Conservation (phyloP, 2,113 vertebrate species). For the Ahaetulla prasina region DNA sequence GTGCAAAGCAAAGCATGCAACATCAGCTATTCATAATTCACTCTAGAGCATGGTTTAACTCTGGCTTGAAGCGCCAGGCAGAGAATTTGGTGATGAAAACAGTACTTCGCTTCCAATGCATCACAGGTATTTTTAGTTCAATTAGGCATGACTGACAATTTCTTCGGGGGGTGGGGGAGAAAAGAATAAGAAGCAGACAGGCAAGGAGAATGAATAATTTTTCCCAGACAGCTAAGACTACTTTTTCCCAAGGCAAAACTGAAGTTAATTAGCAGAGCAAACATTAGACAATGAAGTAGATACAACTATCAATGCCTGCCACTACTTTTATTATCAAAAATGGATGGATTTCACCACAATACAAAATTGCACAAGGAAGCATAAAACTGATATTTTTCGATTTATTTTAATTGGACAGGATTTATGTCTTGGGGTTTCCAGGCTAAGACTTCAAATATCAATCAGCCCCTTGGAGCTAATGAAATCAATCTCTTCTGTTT, state of each 20-base stretch:
- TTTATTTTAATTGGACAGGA: slow-evolving; percentile 37
- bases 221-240: slow-evolving; percentile 29
- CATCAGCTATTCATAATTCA: neutral
- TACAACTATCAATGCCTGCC: slow-evolving; percentile 23
- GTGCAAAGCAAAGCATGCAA: neutral
- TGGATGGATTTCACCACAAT: neutral
- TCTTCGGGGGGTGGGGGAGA: slow-evolving; percentile 7
- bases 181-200: slow-evolving; percentile 47
- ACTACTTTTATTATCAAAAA: slow-evolving; percentile 46
- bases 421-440: slow-evolving; percentile 28
- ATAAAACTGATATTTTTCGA: neutral
- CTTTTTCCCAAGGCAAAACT: slow-evolving; percentile 44
- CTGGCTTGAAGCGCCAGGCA: neutral
- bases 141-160: slow-evolving; percentile 60
- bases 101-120: slow-evolving; percentile 24
- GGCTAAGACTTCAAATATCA: slow-evolving; percentile 40
- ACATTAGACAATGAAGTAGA: slow-evolving; percentile 30
- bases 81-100: slow-evolving; percentile 11
- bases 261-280: slow-evolving; percentile 55
- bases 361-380: neutral
- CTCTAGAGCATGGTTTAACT: neutral
- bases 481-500: slow-evolving; percentile 42
- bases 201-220: slow-evolving; percentile 53
- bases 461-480: slow-evolving; percentile 41
- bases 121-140: slow-evolving; percentile 56